Base-by-base conservation (phyloP, 2,797 vertebrate genomes). In the Molossus alvarezi region DNA sequence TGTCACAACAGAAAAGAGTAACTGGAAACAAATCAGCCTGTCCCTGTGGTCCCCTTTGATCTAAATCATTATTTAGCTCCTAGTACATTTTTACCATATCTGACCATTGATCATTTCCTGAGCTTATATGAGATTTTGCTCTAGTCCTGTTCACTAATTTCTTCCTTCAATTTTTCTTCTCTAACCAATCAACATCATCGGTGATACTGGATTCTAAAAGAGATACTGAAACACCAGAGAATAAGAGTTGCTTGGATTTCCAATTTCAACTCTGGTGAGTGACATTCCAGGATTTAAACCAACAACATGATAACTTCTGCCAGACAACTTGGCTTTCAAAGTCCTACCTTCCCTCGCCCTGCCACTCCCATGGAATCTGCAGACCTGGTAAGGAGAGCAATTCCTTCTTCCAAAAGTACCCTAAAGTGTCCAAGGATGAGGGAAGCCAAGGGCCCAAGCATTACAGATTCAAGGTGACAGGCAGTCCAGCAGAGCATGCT, bases 261-360 rank as follows among this genome's bases (percentile, higher is more conserved):
- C 71, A 51, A 53, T 17, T 57, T 85, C 79, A 60, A n/a, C 41
- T 80, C 53, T 77, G 71, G 71, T 71, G 41, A 69, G 71, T 48
- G 13, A 77, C 48, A 77, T 84, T 75, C 41, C 71, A 37, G 65
- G 62, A 67, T 71, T 37, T 93, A 62, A 85, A 86, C 72, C 51
- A 77, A 48, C 15, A 45, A 29, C 27, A 51, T 18, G 27, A 75
- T 3, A 7, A 55, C 51, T n/a, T 82, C 67, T 57, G 60, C 51
- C 60, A 72, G 4, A 33, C 69, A 29, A n/a, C 76, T 45, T 8
- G 8, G 33, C 60, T 82, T 83, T 89, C 77, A 37, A 76, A 73
- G 37, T 88, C 37, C 27, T 33, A 29, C 57, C 14, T 33, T 83
- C 60, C 20, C 67, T 87, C 55, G 57, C 60, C 65, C 92, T n/a